Conservation (phyloP, 2,113 vertebrate species). For the Crypturellus undulatus region DNA sequence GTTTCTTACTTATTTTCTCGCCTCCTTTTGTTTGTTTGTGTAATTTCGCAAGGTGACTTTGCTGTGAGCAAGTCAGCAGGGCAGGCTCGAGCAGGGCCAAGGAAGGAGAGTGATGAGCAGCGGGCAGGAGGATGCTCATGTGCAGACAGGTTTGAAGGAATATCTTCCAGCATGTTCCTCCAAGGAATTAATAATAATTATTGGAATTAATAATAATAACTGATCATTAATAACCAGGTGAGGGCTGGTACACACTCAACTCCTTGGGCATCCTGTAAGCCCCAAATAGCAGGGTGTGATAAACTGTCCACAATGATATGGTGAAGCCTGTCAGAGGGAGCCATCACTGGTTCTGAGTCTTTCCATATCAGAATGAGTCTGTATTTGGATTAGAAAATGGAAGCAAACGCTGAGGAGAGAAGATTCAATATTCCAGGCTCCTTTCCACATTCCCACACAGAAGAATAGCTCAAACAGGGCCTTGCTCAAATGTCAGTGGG, state of each 20-base stretch:
- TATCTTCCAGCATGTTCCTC: neutral
- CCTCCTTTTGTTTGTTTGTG: neutral
- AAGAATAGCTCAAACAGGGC: neutral
- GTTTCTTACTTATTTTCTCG: neutral
- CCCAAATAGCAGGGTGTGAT: neutral
- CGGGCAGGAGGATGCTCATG: accelerated
- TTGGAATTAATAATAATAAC: too few species aligned
- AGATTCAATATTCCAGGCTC: neutral
- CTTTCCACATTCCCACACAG: neutral
- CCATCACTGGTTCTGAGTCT: neutral
- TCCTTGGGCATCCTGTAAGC: neutral
- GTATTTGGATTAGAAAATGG: neutral
- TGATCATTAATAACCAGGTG: neutral
- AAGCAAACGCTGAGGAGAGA: neutral
- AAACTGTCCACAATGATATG: neutral
- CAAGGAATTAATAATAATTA: slow-evolving; percentile 11
- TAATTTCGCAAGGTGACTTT: neutral
- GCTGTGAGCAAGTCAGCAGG: neutral
- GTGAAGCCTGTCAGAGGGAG: neutral
- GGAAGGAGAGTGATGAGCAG: neutral
- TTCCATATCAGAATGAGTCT: neutral
- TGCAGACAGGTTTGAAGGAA: neutral
- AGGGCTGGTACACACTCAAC: neutral
- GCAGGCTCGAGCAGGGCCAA: neutral
- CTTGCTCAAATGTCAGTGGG: neutral